Evolutionary conservation across 2,113 vertebrate species (phyloP), one percentile per base, ranked within the genome.

Genomic region (Zosterops hypoxanthus): DNA sequence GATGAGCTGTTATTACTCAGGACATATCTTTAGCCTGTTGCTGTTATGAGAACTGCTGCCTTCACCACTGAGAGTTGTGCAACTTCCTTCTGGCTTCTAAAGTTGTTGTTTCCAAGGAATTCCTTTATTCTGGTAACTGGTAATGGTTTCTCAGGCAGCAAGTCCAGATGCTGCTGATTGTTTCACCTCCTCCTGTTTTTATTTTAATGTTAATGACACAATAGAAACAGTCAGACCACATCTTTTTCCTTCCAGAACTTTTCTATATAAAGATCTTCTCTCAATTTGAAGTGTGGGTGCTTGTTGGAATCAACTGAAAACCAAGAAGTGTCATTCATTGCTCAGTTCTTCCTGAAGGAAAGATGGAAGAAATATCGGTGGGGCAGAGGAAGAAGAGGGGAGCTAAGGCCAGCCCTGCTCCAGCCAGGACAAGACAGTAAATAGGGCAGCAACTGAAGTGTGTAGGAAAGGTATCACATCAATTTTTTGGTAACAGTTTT

Each of bases 51-150:
- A 90, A 85, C 55, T 85, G 39, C 84, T 12, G 66, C 42, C 59
- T 69, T 77, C 22, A 2, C 55, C 84, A 56, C 55, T 39, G n/a
- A 73, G 33, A 56, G 39, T 94, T 97, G 75, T 3, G 4, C 92
- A 95, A 95, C 75, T 95, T 97, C 95, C 93, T 87, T 91, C 46
- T 94, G 89, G 50, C 70, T 90, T 95, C 59, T 87, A 7, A 86
- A 87, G 16, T 42, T 71, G 70, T 42, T 72, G 33, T 68, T 95
- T 96, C 94, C 90, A 92, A 83, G 78, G 94, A 94, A 95, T 95
- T 85, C 70, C n/a, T 94, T 86, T 86, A 59, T 92, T 80, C 68
- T 73, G 78, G 34, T 95, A 87, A 87, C 55, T 85, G 21, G 33
- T 42, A 80, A 53, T 65, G 50, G 46, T 77, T 80, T 91, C 39